Base-by-base conservation (phyloP, 53 echinoderm and acorn worm species). In the Paelopatides confundens region DNA sequence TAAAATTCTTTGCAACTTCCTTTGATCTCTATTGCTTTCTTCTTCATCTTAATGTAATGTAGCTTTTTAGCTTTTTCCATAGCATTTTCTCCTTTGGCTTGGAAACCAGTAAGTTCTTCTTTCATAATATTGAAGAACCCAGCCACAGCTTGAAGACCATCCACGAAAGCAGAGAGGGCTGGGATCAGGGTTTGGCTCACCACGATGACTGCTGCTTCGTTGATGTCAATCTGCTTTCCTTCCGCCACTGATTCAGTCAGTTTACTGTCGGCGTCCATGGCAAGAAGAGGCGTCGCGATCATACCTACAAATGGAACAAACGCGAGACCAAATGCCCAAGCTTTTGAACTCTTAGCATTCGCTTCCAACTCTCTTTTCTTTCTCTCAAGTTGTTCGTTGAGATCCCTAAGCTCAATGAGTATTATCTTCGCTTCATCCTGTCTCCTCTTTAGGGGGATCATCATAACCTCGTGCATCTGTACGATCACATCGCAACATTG, bases 41-140 rank as follows among this genome's bases (percentile, higher is more conserved):
- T 54, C 23, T n/a, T 54, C 54, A 54, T 54, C 23, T 14, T 54
- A 5, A 14, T 54, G 54, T 54, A 54, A 54, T 54, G 54, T 17
- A 17, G 5, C 23, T 15, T 13, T 54, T 54, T 54, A 5, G 18
- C 23, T 17, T 18, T n/a, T 46, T 46, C 47, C 5, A 46, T 46
- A 8, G 69, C 69, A 3, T 21, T 29, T 26, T 71, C 71, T 40
- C 39, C 71, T 28, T 23, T 71, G 38, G 15, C 27, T 23, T 71
- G 71, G 21, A 71, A 71, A 38, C 6, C 33, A 21, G 43, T 23
- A 10, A 71, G 37, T 27, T 71, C 39, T 13, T 40, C 23, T 46
- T 85, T 65, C 10, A 85, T 69, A 1, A 85, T 40, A 8, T 21
- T 29, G 28, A 85, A 85, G 69, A 85, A 85, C 2, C 86, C 86